phyloP scores from a whole-genome alignment of 1,140 invertebrate genomes.

The Ptiloglossa arizonensis region DNA sequence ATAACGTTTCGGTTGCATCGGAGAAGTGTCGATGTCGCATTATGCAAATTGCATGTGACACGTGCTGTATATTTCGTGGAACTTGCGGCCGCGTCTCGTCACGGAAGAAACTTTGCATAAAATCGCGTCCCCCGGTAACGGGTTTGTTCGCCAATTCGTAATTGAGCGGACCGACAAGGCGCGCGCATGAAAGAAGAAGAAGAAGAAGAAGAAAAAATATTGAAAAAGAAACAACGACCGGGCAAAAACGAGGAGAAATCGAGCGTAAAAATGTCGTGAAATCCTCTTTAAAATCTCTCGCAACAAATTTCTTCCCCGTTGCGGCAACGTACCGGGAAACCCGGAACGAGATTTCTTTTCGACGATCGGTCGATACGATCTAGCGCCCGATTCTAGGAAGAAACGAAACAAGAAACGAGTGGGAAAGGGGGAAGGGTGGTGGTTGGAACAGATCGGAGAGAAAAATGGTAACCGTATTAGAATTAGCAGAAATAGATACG shows the following conservation, averaged over 20 bases:
- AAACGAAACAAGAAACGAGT: not conserved
- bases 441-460: not conserved
- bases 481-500: conserved; percentile 48
- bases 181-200: not conserved
- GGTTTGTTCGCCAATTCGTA: conserved; percentile 12
- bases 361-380: too few species aligned
- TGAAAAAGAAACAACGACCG: too few species aligned
- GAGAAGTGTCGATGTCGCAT: conserved; percentile 46
- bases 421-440: not conserved
- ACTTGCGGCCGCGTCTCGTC: not conserved
- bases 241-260: conserved; percentile 34
- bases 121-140: conserved; percentile 32
- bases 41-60: conserved; percentile 52
- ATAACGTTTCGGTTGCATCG: conserved; percentile 30
- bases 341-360: too few species aligned
- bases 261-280: conserved; percentile 19
- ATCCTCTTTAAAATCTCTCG: conserved; percentile 1
- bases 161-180: conserved; percentile 10
- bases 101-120: conserved; percentile 23
- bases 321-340: not conserved
- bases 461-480: conserved; percentile 7
- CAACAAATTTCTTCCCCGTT: conserved; percentile 4
- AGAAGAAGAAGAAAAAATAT: too few species aligned
- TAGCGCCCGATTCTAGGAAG: not conserved
- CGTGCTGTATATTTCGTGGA: conserved; percentile 37